Base-by-base conservation (phyloP, 1,140 invertebrate species). In the Ips typographus region DNA sequence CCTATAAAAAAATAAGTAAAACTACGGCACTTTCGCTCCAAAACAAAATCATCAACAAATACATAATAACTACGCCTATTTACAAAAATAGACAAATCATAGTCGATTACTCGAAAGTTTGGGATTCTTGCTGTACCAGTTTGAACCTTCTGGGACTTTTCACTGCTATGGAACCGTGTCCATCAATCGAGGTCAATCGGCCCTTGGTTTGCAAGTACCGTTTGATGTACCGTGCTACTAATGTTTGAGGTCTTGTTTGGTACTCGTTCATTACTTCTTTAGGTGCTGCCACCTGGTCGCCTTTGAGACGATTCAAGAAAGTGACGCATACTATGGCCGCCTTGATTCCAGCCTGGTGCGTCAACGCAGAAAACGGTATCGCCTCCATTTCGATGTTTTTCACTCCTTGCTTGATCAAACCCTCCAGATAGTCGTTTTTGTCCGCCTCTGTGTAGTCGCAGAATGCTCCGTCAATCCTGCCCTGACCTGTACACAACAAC, bases 351-450 rank as follows among this genome's bases (percentile, higher is more conserved):
- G 96, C 95, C 78, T 94, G 91, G 79, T 96, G 91, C 6, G 95
- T 98, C 37, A 98, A 85, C 0, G 95, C 94, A 0, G 95, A 93
- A 79, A 99, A 98, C 39, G 91, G 89, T 0, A 93, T 85, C 1
- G 92, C 90, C 82, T 99, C 98, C 97, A 99, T 99, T 84, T 99
- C 98, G 73, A 99, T 98, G 80, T 99, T 99, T 1, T 92, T 86
- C 2, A 99, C 91, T 1, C 94, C 94, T 37, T 87, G 80, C 36
- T 90, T 85, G 49, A 91, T 86, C 59, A 98, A 78, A 68, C 88
- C 86, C 43, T 88, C 84, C 62, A 99, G 82, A 77, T 95, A 99
- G 8, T 89, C 88, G 85, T 95, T 89, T 82, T 98, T 98, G 55
- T 99, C 96, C 1, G 85, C 82, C 79, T 94, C 91, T 1, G 86